Evolutionary conservation across 2,888 invertebrate species (phyloP), one percentile per base, ranked within the genome.

Genomic region (Lagria hirta): DNA sequence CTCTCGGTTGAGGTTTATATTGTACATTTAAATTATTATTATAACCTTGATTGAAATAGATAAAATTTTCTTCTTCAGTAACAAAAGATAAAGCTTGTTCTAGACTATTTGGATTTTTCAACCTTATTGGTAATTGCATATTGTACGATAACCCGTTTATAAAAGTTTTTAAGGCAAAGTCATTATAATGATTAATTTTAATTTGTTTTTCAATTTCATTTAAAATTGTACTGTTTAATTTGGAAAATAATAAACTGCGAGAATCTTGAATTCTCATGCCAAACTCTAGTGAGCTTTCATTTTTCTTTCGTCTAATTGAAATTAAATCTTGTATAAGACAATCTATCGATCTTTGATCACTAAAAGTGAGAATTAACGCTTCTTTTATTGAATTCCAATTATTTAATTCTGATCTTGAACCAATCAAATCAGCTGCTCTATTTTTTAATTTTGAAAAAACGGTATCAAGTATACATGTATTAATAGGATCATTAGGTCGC

Each of bases 51-150:
- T 15, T 21, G 10, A 16, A 16, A 16, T 2, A n/a, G n/a, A n/a
- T 6, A 20, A 49, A 44, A 45, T 47, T 44, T 49, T 48, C 29
- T 16, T 49, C 47, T 35, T 43, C 46, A 4, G 23, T 21, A 6
- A 46, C 43, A 23, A 20, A 37, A 2, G 26, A 7, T 30, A 46
- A 36, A 1, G 45, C 49, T 4, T 16, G 2, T 49, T 49, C 42
- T 13, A 49, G 24, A 11, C 34, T 20, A n/a, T 28, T 21, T n/a
- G 48, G 44, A 11, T 43, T 44, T 36, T 34, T 34, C 29, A 49
- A 23, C 29, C 42, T 42, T 13, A 49, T 23, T 6, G 37, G 34
- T 12, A 8, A 27, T 46, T 46, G 45, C 4, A 45, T 8, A 4
- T 35, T 10, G 6, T 33, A 22, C 2, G 17, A 13, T 11, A 49